Base-by-base conservation (phyloP, 2,113 vertebrate species). In the Eidolon helvum region DNA sequence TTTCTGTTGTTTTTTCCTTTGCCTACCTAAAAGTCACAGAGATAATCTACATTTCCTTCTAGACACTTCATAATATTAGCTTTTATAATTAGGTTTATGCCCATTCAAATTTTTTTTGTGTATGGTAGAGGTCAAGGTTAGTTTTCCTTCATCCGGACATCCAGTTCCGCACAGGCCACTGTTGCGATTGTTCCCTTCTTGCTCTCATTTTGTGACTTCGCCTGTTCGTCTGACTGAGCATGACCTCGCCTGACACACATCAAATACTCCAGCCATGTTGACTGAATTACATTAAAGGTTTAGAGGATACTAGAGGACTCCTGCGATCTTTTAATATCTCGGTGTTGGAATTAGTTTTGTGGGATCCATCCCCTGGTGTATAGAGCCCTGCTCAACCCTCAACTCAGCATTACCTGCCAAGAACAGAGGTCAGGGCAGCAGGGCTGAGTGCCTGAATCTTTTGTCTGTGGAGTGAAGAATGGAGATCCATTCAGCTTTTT, bases 401-500 rank as follows among this genome's bases (percentile, higher is more conserved):
- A 28, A 94, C 26, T 38, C n/a, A 33, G 61, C 26, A 4, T 57
- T 35, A 26, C 10, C 75, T 50, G 53, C 84, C 66, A 63, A 21
- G 94, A 86, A 38, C 35, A 26, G 9, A 40, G 35, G 28, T 59
- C n/a, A 24, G 18, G 69, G 40, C 57, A 53, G 22, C 53, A 65
- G 57, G 33, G 30, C 3, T 55, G 59, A 68, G 21, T n/a, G 43
- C 43, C 48, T 28, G 35, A 80, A 57, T 71, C 38, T 65, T 65
- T 80, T 85, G 48, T 38, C 66, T 55, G 45, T 69, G 30, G 38
- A 87, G 45, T 66, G 26, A 88, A 85, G 11, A 78, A 33, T 19
- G 43, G 35, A 65, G 28, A 77, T 21, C 21, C 26, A 43, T 14
- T 63, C n/a, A 78, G 43, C 53, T 83, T 95, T 90, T 50, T 65